Evolutionary conservation across 2,888 invertebrate genomes (phyloP).

Genomic region (Dicyrtomina minuta): DNA sequence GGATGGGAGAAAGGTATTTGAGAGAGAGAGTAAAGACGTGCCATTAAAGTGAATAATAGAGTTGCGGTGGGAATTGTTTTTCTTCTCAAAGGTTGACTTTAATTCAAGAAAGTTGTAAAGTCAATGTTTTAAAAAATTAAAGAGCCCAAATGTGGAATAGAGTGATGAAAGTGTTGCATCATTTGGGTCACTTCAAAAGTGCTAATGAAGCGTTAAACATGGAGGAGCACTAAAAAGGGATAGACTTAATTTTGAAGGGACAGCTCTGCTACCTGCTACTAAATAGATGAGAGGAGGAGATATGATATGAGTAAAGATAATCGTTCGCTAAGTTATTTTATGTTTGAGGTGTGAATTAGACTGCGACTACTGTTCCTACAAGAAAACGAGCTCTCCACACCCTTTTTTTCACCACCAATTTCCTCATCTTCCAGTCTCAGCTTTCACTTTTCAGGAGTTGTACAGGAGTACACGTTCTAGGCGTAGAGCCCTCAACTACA

Average conservation of each 20-base stretch:
- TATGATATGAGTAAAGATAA: not conserved
- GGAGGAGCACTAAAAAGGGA: not conserved
- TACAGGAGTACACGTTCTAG: too few relatives aligned
- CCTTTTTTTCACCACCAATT: too few relatives aligned
- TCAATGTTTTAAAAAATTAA: constrained; percentile 21
- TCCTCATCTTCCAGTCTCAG: too few relatives aligned
- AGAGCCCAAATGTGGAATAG: constrained; percentile 2
- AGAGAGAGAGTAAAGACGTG: constrained; percentile 1
- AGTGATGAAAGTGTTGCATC: constrained; percentile 8
- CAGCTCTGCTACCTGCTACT: not conserved
- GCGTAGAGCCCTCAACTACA: too few relatives aligned
- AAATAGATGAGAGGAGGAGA: constrained; percentile 1
- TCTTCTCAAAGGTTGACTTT: not conserved
- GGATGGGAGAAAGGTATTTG: not conserved
- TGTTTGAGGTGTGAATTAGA: constrained; percentile 28
- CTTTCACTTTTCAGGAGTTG: too few relatives aligned
- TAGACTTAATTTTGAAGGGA: not conserved
- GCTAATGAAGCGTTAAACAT: constrained; percentile 18
- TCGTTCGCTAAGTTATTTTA: not conserved
- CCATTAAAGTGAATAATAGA: constrained; percentile 16
- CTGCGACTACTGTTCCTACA: too few relatives aligned
- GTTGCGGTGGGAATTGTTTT: constrained; percentile 14
- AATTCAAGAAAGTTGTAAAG: constrained; percentile 1
- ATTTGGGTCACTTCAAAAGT: constrained; percentile 17
- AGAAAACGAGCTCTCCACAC: not conserved